Conservation (phyloP, 2,888 invertebrate genomes). For the Dascillus cervinus region DNA sequence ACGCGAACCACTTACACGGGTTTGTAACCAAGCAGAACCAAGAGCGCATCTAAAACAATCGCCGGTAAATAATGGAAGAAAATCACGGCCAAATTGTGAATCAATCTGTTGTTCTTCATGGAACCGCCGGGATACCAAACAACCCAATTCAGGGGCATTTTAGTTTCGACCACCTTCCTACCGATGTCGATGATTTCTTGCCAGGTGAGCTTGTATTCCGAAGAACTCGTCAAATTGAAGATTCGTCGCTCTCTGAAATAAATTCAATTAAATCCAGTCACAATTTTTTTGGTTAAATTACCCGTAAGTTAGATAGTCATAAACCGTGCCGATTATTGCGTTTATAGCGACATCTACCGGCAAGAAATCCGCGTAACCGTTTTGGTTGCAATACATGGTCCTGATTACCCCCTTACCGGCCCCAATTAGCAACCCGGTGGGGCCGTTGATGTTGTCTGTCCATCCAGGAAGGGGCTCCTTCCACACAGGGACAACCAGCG, state of each 20-base stretch:
- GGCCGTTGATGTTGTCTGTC: slow-evolving; percentile 94
- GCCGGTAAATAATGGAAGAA: slow-evolving; percentile 91
- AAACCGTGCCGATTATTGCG: slow-evolving; percentile 38
- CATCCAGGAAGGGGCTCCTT: slow-evolving; percentile 79
- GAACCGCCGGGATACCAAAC: slow-evolving; percentile 80
- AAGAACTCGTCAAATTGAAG: slow-evolving; percentile 71
- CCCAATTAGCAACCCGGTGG: slow-evolving; percentile 72
- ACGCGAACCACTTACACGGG: slow-evolving; percentile 65
- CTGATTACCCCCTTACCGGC: slow-evolving; percentile 84
- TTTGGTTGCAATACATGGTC: slow-evolving; percentile 78
- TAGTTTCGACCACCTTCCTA: slow-evolving; percentile 64
- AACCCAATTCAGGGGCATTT: slow-evolving; percentile 80
- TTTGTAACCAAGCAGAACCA: slow-evolving; percentile 75
- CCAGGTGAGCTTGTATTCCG: slow-evolving; percentile 80
- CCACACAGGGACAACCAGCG: slow-evolving; percentile 86
- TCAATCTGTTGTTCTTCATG: slow-evolving; percentile 69
- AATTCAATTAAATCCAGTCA: slow-evolving; percentile 4
- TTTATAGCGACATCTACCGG: slow-evolving; percentile 79
- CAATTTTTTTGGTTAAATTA: too few relatives aligned
- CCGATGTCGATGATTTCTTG: slow-evolving; percentile 78
- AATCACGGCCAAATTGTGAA: slow-evolving; percentile 76
- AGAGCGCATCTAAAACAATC: slow-evolving; percentile 69
- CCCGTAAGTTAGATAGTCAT: slow-evolving; percentile 52
- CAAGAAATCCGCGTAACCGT: slow-evolving; percentile 69
- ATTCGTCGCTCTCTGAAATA: slow-evolving; percentile 52